These are phyloP conservation scores for Indicator maculatus DNA, from an alignment of 2,113 vertebrate genomes.

Conservation along the genomic window DNA sequence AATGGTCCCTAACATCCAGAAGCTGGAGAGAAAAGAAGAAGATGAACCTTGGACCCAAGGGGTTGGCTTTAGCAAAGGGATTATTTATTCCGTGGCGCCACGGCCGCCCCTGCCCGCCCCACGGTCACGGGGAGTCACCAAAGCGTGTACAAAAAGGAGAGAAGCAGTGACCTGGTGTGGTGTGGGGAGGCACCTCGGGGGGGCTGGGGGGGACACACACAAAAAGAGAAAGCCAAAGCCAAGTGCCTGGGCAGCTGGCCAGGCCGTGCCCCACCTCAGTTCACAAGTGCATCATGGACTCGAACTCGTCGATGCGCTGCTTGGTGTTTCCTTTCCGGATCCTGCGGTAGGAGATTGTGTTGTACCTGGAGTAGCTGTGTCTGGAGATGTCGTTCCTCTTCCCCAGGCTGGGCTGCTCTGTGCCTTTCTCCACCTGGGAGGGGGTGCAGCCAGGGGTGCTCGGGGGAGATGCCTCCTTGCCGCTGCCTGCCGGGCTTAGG, in stretches of 20 bases:
- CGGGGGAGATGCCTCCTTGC: not conserved
- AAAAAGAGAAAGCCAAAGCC: not conserved
- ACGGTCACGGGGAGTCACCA: not conserved
- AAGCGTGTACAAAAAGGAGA: constrained; percentile 54
- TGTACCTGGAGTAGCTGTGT: constrained; percentile 85
- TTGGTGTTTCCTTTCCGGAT: constrained; percentile 94
- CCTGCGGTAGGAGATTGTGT: constrained; percentile 92
- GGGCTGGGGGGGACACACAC: not conserved
- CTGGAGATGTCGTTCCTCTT: constrained; percentile 81
- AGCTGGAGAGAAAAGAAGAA: not conserved
- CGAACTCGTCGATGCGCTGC: constrained; percentile 91
- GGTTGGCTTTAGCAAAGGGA: constrained; percentile 29
- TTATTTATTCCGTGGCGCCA: constrained; percentile 47
- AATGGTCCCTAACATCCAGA: too few relatives aligned
- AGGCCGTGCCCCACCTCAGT: not conserved
- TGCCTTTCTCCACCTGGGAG: constrained; percentile 57
- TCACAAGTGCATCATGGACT: constrained; percentile 88
- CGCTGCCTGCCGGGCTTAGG: constrained; percentile 1
- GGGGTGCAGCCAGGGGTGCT: constrained; percentile 39
- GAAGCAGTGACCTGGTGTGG: not conserved
- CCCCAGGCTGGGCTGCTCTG: constrained; percentile 56
- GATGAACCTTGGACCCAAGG: not conserved
- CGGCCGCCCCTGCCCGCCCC: not conserved
- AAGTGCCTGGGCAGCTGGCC: not conserved
- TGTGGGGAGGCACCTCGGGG: not conserved